These are phyloP conservation scores for Arvicanthis niloticus DNA, from an alignment of 2,113 vertebrate species.

Conservation along the genomic window DNA sequence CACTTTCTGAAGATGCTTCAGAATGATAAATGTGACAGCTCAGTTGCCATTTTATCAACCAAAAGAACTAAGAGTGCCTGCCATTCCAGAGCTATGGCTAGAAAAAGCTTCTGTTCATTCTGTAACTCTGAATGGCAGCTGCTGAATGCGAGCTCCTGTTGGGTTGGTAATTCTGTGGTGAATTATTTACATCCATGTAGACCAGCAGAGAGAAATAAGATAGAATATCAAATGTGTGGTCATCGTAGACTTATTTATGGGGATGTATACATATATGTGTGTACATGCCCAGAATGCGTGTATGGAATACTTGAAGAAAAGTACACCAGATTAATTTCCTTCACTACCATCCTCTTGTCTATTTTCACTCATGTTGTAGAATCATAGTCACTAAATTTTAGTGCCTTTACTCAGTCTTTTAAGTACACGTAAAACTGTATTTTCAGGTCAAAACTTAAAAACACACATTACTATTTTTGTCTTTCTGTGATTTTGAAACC, in stretches of 20 bases:
- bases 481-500: not conserved
- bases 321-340: not conserved
- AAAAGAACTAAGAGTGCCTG: not conserved
- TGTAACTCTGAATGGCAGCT: not conserved
- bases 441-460: not conserved
- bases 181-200: slow-evolving; percentile 5
- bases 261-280: not conserved
- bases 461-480: not conserved
- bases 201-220: not conserved
- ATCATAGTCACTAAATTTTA: slow-evolving; percentile 4
- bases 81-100: not conserved
- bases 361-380: not conserved
- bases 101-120: not conserved
- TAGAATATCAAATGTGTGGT: not conserved
- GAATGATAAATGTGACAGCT: not conserved
- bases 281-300: not conserved
- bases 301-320: not conserved
- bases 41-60: not conserved
- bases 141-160: not conserved
- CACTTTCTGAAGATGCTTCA: not conserved
- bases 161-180: not conserved
- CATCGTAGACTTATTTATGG: not conserved
- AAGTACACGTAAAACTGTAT: not conserved
- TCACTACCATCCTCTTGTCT: not conserved
- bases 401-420: not conserved